Evolutionary conservation across 2,113 vertebrate species (phyloP).

Genomic region (Glaucomys volans): DNA sequence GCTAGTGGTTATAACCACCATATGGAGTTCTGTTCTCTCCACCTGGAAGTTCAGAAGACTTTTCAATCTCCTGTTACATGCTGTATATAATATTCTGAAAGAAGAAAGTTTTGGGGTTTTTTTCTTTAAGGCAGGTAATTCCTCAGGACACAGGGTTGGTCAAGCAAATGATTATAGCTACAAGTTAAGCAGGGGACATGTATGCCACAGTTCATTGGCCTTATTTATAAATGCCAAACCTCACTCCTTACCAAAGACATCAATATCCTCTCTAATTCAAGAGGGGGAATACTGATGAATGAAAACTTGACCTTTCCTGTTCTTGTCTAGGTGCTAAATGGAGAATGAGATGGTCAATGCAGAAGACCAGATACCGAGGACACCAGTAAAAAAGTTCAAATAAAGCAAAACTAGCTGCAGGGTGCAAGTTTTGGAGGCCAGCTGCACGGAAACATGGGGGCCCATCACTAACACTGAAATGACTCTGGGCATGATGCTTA

Average conservation of each 20-base stretch:
- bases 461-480: background rate
- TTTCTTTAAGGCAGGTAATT: background rate
- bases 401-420: background rate
- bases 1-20: background rate
- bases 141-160: background rate
- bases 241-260: background rate
- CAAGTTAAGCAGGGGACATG: background rate
- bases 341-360: background rate
- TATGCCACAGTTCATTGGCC: background rate
- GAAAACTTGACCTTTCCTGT: background rate
- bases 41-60: background rate
- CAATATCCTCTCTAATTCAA: background rate
- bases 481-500: background rate
- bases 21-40: background rate
- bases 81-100: background rate
- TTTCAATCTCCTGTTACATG: background rate
- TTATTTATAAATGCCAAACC: background rate
- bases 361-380: constrained; percentile 2
- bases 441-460: background rate
- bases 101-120: background rate
- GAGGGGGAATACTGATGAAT: background rate
- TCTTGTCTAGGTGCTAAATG: background rate
- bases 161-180: background rate
- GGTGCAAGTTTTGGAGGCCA: background rate
- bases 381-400: background rate